Base-by-base conservation (phyloP, 2,888 invertebrate genomes). In the Diploptera punctata region DNA sequence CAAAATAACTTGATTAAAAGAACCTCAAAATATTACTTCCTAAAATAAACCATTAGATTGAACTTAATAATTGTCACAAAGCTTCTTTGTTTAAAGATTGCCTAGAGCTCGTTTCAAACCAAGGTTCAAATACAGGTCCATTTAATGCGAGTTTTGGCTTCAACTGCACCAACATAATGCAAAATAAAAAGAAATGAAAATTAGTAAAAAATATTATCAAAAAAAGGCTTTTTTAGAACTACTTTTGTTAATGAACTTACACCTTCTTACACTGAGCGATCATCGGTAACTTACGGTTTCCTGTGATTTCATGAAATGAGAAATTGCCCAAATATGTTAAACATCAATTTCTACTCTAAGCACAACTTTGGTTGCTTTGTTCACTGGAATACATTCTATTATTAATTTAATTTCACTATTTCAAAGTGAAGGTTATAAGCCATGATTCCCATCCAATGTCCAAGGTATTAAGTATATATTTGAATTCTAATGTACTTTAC, bases 241-340 rank as follows among this genome's bases (percentile, higher is more conserved):
- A 65, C 65, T 26, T 38, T 18, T 47, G 47, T 26, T 47, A 65
- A 29, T 65, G 47, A 65, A 65, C 65, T 65, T 65, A 65, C 65
- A 47, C 65, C 65, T 44, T 24, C 44, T 47, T 47, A 65, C 44
- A 44, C 65, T 65, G 65, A 65, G 60, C 47, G 47, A 44, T 60
- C 49, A 72, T 54, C 52, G 10, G 62, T 73, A 80, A 91, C 91
- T 91, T 91, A 91, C 91, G 90, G 89, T 88, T 90, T 91, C 91
- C 91, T 91, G 90, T 85, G 57, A 67, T 80, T 70, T 79, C 80
- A 81, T 81, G 81, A 79, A 81, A 81, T 79, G 80, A 80, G 78
- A 80, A 78, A 71, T 49, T 65, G 33, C 71, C 61, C 65, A 65
- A 21, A 38, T 43, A 62, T 21, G 29, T 57, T 57, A 57, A 24